These are phyloP conservation scores for Ganaspis brasiliensis DNA, from an alignment of 2,888 invertebrate species.

Conservation along the genomic window DNA sequence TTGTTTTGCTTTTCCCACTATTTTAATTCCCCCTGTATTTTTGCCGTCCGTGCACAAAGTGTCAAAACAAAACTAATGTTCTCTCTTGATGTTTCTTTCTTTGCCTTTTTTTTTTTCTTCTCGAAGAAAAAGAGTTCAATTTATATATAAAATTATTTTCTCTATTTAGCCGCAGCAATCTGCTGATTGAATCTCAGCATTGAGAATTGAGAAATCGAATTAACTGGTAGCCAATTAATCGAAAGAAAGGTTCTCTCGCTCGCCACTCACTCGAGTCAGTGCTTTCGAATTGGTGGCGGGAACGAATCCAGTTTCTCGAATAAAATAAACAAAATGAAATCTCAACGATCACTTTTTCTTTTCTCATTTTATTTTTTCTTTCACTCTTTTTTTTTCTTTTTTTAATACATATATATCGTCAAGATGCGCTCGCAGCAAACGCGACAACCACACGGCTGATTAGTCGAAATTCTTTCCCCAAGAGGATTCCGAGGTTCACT, in stretches of 20 bases:
- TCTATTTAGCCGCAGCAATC: not conserved
- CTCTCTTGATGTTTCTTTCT: not conserved
- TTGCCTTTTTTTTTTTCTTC: not conserved
- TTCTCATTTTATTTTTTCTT: constrained; percentile 10
- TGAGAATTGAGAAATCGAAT: constrained; percentile 36
- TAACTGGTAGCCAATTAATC: constrained; percentile 32
- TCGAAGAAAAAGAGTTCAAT: not conserved
- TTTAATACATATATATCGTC: constrained; percentile 1
- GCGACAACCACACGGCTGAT: constrained; percentile 22
- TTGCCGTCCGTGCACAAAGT: not conserved
- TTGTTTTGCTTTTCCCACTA: no score
- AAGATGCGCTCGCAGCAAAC: constrained; percentile 20
- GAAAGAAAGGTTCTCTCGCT: constrained; percentile 20
- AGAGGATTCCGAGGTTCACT: constrained; percentile 19
- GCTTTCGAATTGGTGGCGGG: constrained; percentile 29
- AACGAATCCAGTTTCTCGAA: constrained; percentile 26
- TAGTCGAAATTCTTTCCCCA: constrained; percentile 33
- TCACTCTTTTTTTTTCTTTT: not conserved
- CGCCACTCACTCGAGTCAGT: constrained; percentile 19
- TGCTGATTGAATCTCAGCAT: constrained; percentile 28
- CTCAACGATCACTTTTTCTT: constrained; percentile 29
- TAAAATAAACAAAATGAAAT: constrained; percentile 34
- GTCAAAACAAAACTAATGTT: no score
- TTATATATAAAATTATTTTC: constrained; percentile 13
- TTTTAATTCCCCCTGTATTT: not conserved